Evolutionary conservation across 2,797 vertebrate genomes (phyloP), one percentile per base, ranked within the genome.

Genomic region (Borostomias antarcticus): DNA sequence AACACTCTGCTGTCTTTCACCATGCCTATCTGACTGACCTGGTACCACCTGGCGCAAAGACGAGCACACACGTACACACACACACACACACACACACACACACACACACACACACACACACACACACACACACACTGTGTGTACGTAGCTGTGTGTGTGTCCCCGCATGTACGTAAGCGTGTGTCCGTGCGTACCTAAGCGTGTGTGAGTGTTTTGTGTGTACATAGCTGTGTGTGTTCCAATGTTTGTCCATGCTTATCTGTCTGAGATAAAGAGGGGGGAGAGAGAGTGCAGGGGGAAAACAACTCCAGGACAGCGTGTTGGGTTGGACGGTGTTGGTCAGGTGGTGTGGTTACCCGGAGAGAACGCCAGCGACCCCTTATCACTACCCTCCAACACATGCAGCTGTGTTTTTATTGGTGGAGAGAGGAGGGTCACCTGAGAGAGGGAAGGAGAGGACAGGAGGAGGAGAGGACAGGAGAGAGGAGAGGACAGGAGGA

Each of bases 181-280:
- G 40, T n/a, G 15, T n/a, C n/a, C n/a, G n/a, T n/a, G n/a, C n/a
- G n/a, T n/a, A n/a, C n/a, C n/a, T n/a, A n/a, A n/a, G 40, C 40
- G n/a, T 45, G 40, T 45, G 40, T 45, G 40, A 1, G 40, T 43
- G 32, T 33, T n/a, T n/a, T n/a, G 32, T 33, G 32, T 33, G 40
- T 45, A 17, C n/a, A n/a, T n/a, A n/a, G n/a, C n/a, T 45, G 37
- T 40, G 37, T 40, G 11, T 40, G 40, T n/a, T 45, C 40, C 15
- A 45, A n/a, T 58, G 21, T 58, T 26, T n/a, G 6, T 40, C 21
- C 19, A 32, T 32, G 53, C 64, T 66, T 66, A 58, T 58, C 64
- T 57, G n/a, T 25, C 26, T 29, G 17, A 43, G 40, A 58, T 48
- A 25, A 23, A 35, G 25, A 25, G 28, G n/a, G 23, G 19, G 21